phyloP scores from a whole-genome alignment of 2,113 vertebrate genomes.

The Platycercus adscitus region DNA sequence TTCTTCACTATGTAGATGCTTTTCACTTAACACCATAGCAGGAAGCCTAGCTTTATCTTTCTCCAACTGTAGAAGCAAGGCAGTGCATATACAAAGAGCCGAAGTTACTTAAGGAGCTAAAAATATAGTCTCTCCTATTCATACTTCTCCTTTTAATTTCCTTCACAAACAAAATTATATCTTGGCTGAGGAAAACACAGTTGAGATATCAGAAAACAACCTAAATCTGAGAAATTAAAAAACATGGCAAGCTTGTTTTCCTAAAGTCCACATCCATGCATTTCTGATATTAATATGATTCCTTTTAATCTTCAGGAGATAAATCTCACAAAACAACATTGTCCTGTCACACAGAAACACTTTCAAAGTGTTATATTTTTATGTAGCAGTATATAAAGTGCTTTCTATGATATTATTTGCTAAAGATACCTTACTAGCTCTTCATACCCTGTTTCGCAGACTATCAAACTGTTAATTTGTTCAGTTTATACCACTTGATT shows the following conservation, averaged over 20 bases:
- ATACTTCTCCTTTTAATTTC: neutral
- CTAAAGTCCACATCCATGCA: neutral
- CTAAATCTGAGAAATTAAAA: neutral
- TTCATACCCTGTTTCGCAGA: neutral
- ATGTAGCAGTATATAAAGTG: neutral
- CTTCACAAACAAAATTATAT: neutral
- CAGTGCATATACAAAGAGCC: neutral
- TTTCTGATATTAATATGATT: neutral
- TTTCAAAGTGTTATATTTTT: neutral
- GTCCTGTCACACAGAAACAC: neutral
- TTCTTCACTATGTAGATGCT: neutral
- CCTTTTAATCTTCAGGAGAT: neutral
- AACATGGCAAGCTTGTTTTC: neutral
- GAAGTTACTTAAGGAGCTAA: neutral
- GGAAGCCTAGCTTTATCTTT: neutral
- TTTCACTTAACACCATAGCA: neutral
- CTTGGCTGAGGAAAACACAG: neutral
- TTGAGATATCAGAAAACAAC: neutral
- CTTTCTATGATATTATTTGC: neutral
- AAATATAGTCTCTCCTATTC: neutral
- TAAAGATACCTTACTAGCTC: neutral
- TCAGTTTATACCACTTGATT: neutral
- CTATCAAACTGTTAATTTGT: neutral
- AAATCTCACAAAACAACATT: neutral
- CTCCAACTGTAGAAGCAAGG: neutral